Evolutionary conservation across 2,797 vertebrate species (phyloP).

Genomic region (Onychomys arenicola): DNA sequence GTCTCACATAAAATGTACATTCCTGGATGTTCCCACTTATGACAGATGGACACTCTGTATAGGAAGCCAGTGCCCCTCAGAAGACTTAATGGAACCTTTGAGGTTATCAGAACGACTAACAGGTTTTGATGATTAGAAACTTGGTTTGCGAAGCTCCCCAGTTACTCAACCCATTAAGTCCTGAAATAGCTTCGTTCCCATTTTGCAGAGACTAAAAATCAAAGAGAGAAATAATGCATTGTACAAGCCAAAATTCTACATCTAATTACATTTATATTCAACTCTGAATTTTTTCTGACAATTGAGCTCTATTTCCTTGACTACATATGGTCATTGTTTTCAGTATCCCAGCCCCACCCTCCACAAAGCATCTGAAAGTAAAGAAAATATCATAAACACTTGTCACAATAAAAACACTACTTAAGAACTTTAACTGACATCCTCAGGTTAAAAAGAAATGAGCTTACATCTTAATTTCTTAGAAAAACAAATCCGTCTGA

Average conservation of each 20-base stretch:
- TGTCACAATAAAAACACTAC: conserved; percentile 20
- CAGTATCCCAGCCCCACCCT: background rate
- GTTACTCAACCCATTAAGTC: conserved; percentile 14
- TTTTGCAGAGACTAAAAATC: conserved; percentile 16
- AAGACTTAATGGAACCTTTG: conserved; percentile 14
- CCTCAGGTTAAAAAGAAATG: background rate
- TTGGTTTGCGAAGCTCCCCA: conserved; percentile 22
- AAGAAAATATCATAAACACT: conserved; percentile 48
- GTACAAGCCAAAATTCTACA: background rate
- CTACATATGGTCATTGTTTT: conserved; percentile 52
- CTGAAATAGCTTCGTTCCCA: conserved; percentile 58
- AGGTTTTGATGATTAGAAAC: background rate
- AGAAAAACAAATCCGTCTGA: conserved; percentile 29
- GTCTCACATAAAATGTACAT: conserved; percentile 15
- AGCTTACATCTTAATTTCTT: conserved; percentile 11
- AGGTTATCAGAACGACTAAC: background rate
- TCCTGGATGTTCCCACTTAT: background rate
- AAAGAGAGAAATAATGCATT: background rate
- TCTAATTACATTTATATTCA: background rate
- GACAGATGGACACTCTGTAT: conserved; percentile 21
- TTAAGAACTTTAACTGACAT: conserved; percentile 39
- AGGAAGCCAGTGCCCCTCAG: conserved; percentile 24
- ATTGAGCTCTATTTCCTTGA: background rate
- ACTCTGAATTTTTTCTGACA: conserved; percentile 52
- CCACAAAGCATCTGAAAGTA: background rate